A percentile compares a stretch with the other conserved stretches of the same genome.
phyloP scores from a whole-genome alignment of 2,888 invertebrate species.

The Caenorhabditis panamensis region DNA sequence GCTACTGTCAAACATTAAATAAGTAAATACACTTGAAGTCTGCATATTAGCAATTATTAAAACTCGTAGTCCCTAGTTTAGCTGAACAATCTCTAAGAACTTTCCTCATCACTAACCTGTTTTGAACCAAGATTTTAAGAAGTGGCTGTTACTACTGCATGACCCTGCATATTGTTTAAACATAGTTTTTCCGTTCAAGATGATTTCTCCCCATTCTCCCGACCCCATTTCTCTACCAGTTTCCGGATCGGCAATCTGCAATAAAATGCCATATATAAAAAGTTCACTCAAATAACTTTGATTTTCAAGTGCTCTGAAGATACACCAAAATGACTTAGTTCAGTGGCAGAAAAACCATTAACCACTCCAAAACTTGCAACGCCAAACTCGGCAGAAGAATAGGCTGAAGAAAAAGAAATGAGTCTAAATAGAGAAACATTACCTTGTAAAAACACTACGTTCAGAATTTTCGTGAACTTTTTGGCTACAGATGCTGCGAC shows the following conservation, averaged over 20 bases:
- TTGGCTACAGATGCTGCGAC: constrained; percentile 37
- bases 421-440: background rate
- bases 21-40: no score
- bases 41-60: no score
- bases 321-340: constrained; percentile 50
- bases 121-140: constrained; percentile 49
- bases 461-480: constrained; percentile 42
- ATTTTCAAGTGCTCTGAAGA: constrained; percentile 53
- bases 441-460: constrained; percentile 63
- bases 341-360: no score
- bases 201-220: constrained; percentile 57
- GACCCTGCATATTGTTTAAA: constrained; percentile 27
- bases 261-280: no score
- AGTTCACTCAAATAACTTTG: constrained; percentile 40
- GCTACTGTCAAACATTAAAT: no score
- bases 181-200: constrained; percentile 35
- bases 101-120: no score
- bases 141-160: no score
- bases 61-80: no score
- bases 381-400: constrained; percentile 62
- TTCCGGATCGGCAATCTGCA: constrained; percentile 46
- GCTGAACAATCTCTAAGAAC: no score
- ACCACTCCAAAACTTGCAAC: constrained; percentile 56
- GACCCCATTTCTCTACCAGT: constrained; percentile 41
- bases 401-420: constrained; percentile 40